Evolutionary conservation across 2,888 invertebrate species (phyloP).

Genomic region (Eupithecia inturbata): DNA sequence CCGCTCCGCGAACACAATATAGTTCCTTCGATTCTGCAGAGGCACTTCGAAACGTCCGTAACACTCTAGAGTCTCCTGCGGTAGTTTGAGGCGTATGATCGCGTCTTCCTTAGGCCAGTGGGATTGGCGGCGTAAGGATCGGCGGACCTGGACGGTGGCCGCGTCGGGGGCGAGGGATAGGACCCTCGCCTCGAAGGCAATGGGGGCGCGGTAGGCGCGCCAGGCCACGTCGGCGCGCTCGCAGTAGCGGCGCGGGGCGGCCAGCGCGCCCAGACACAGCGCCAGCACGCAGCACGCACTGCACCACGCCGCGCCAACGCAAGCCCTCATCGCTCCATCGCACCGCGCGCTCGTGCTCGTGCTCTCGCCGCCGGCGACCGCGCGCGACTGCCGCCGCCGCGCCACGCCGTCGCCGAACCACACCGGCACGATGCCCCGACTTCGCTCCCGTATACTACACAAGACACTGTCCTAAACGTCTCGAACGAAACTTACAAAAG

Average conservation of each 20-base stretch:
- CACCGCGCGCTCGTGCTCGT: conserved; percentile 70
- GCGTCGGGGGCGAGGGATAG: conserved; percentile 74
- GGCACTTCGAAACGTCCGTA: conserved; percentile 79
- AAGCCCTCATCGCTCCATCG: conserved; percentile 82
- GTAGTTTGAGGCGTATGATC: conserved; percentile 69
- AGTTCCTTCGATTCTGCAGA: conserved; percentile 73
- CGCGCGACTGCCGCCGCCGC: conserved; percentile 73
- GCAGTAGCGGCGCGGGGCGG: conserved; percentile 78
- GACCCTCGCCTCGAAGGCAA: conserved; percentile 80
- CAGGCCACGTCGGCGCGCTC: conserved; percentile 82
- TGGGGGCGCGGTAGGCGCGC: conserved; percentile 81
- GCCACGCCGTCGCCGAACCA: conserved; percentile 17
- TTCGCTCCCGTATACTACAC: conserved; percentile 15
- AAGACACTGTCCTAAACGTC: not conserved
- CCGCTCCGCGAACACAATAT: conserved; percentile 81
- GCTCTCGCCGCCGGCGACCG: conserved; percentile 60
- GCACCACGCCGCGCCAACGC: conserved; percentile 79
- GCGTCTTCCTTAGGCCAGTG: conserved; percentile 76
- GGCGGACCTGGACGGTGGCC: conserved; percentile 75
- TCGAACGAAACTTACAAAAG: not conserved
- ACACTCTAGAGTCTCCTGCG: conserved; percentile 67
- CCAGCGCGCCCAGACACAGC: conserved; percentile 55
- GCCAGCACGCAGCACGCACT: conserved; percentile 69
- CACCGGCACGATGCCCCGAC: conserved; percentile 35
- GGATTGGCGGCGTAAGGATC: conserved; percentile 73